Evolutionary conservation across 2,113 vertebrate species (phyloP), one percentile per base, ranked within the genome.

Genomic region (Epinephelus lanceolatus): DNA sequence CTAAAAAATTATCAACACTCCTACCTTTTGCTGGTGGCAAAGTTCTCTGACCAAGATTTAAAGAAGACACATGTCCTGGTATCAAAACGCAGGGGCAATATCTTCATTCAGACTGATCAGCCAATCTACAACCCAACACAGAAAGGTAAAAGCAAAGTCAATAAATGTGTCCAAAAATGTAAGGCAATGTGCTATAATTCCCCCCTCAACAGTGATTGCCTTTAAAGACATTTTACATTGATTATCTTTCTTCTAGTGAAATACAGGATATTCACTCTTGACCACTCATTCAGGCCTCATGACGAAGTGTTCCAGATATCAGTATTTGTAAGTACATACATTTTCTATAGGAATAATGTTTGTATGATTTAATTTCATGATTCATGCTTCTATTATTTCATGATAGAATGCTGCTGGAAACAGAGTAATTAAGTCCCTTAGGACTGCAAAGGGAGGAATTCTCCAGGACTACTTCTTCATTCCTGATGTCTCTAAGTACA

Each of bases 61-160:
- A 17, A 74, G 25, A 0, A 0, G 5, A 84, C 87, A 21, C 93
- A 81, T 65, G 86, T 96, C 57, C 40, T 94, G 81, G 55, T 96
- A 80, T 93, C 95, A 60, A 52, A 83, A 13, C 93, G 80, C 78
- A 92, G 92, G 7, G 97, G 96, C 1, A 93, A 96, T 69, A 94
- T 97, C 84, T 97, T 97, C 55, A 93, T 97, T 83, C 97, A 97
- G 93, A 97, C 96, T 0, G 80, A 97, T 80, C 96, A 97, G 90
- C 96, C 96, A 1, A 33, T 97, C 30, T 97, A 97, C 80, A 96
- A 94, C 66, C 96, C 96, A 27, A 86, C 89, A 70, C 86, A 96
- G 67, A 80, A 3, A 75, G 97, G 96, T 97, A 89, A 3, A 69
- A 63, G 19, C 6, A 78, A 61, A 62, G 10, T n/a, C 2, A 66